These are phyloP conservation scores for Calameuta filiformis DNA, from an alignment of 2,888 invertebrate species.

Conservation along the genomic window DNA sequence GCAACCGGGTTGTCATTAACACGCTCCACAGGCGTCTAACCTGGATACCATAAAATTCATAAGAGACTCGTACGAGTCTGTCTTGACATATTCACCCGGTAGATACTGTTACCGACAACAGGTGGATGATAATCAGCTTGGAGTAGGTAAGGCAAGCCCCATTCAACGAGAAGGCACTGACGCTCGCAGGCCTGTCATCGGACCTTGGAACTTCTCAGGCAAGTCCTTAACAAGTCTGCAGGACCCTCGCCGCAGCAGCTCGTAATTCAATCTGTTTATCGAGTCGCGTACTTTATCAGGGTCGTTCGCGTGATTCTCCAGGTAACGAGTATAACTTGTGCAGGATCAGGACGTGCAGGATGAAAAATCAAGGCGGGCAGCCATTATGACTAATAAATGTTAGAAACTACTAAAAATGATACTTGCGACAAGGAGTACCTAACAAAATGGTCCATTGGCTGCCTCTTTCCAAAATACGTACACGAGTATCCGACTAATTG, in stretches of 20 bases:
- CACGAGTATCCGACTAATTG: background rate
- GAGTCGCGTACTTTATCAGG: slow-evolving; percentile 11
- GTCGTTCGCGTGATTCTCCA: background rate
- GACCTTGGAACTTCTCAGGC: background rate
- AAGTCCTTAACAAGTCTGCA: background rate
- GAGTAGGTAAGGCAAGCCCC: background rate
- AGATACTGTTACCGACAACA: slow-evolving; percentile 11
- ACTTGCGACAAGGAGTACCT: background rate
- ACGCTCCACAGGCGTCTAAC: background rate
- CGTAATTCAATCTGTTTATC: slow-evolving; percentile 33
- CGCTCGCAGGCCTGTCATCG: background rate
- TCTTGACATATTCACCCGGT: background rate
- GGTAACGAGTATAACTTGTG: background rate
- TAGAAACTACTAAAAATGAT: background rate
- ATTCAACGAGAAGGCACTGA: background rate
- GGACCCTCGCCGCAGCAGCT: slow-evolving; percentile 1
- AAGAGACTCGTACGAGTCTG: background rate
- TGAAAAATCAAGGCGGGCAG: background rate
- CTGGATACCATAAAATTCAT: background rate
- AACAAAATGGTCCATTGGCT: background rate
- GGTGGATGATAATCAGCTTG: slow-evolving; percentile 9
- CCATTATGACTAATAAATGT: background rate
- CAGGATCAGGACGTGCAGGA: background rate
- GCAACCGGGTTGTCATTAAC: slow-evolving; percentile 28
- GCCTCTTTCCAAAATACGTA: background rate